Base-by-base conservation (phyloP, 2,888 invertebrate species). In the Heliconius erato region DNA sequence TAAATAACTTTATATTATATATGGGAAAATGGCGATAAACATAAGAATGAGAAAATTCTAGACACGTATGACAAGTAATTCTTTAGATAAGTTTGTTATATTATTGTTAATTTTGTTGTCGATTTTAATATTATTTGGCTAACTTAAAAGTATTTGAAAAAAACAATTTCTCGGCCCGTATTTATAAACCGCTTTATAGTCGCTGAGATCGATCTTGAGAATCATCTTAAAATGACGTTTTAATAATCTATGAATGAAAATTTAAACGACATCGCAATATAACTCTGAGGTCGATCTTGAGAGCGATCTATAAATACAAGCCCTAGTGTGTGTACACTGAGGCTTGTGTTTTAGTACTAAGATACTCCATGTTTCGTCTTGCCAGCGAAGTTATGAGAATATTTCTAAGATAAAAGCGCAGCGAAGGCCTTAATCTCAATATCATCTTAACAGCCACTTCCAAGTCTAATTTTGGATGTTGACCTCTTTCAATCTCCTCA, bases 11-110 rank as follows among this genome's bases (percentile, higher is more conserved):
- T 32, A 32, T 32, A 32, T 9, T 14, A 23, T 16, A 44, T 72
- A 78, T 49, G n/a, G 65, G 49, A 81, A 81, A 78, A 59, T 65
- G 44, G 65, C 67, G 72, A 72, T 78, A 72, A 71, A 49, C 54
- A 79, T 23, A 67, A n/a, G 67, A 67, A 32, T 16, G 32, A 59
- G 40, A 71, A 79, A 79, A 72, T 72, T 79, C 40, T 71, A 79
- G 79, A 59, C 40, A 40, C 35, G 40, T 35, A 59, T 28, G 6
- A 44, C n/a, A 78, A 79, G 12, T 71, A 63, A 32, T 79, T 72
- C 26, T 79, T 59, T 54, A 35, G 79, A 79, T 79, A 69, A 79
- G n/a, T 35, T 69, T 26, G 5, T 32, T 40, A 59, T 54, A 26
- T 71, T n/a, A 23, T 68, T 54, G n/a, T 14, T 23, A n/a, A 32